Conservation (phyloP, 1,140 invertebrate species). For the Zaprionus davidi region DNA sequence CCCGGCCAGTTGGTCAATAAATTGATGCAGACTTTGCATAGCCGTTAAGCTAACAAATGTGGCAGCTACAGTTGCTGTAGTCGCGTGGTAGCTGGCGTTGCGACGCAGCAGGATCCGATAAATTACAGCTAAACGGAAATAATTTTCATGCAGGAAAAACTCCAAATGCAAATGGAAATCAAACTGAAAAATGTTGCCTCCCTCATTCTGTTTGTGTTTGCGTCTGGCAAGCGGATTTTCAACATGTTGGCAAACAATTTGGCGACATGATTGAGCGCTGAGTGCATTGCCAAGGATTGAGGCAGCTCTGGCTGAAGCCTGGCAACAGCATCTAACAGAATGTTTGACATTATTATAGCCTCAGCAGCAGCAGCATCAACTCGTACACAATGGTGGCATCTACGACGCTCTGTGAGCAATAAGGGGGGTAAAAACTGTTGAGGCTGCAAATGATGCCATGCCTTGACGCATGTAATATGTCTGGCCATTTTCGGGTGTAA, state of each 20-base stretch:
- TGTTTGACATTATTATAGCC: constrained; percentile 14
- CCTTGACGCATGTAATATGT: constrained; percentile 42
- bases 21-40: constrained; percentile 74
- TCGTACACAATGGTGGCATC: background rate
- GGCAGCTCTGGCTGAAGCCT: constrained; percentile 19
- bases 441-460: constrained; percentile 42
- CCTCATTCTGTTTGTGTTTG: constrained; percentile 53
- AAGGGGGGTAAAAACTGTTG: constrained; percentile 26
- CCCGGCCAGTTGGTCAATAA: constrained; percentile 41
- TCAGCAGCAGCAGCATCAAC: background rate
- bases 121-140: constrained; percentile 77
- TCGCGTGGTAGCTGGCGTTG: constrained; percentile 41
- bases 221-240: constrained; percentile 64
- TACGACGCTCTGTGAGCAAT: background rate
- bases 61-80: constrained; percentile 7
- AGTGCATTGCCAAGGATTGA: constrained; percentile 22
- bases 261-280: constrained; percentile 42
- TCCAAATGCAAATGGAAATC: constrained; percentile 49
- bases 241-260: constrained; percentile 65
- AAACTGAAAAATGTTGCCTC: constrained; percentile 29
- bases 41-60: constrained; percentile 71
- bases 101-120: constrained; percentile 52
- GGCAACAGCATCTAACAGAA: background rate
- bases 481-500: constrained; percentile 26
- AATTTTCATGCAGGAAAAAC: constrained; percentile 58